Conservation (phyloP, 2,113 vertebrate genomes). For the Dunckerocampus dactyliophorus region DNA sequence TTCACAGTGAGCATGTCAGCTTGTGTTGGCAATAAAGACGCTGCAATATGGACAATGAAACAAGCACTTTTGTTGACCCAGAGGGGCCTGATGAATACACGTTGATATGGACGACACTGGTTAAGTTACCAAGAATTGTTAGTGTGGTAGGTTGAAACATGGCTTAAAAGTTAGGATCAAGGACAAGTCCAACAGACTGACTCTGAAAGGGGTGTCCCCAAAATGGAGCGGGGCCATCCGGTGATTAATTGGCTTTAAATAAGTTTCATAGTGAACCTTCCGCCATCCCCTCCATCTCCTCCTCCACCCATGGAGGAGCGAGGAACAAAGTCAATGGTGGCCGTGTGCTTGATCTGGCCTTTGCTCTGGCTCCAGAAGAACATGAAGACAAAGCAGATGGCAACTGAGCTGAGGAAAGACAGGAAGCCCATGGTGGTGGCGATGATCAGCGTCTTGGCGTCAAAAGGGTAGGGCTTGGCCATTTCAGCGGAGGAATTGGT, state of each 20-base stretch:
- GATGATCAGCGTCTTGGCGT: constrained; percentile 79
- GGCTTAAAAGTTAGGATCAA: constrained; percentile 22
- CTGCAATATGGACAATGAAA: constrained; percentile 18
- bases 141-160: not conserved
- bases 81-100: constrained; percentile 4
- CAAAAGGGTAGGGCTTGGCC: constrained; percentile 71
- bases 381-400: constrained; percentile 85
- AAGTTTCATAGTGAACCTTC: constrained; percentile 77
- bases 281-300: constrained; percentile 68
- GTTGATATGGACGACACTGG: not conserved
- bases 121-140: not conserved
- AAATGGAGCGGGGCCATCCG: not conserved
- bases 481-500: constrained; percentile 69
- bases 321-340: constrained; percentile 81
- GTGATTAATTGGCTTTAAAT: constrained; percentile 56
- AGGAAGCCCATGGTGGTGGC: constrained; percentile 84
- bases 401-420: constrained; percentile 84
- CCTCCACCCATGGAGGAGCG: constrained; percentile 67
- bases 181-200: constrained; percentile 15
- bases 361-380: constrained; percentile 87
- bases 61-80: constrained; percentile 32
- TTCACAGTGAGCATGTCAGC: constrained; percentile 11
- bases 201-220: not conserved
- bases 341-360: constrained; percentile 83
- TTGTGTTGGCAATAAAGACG: constrained; percentile 42